Conservation (phyloP, 2,888 invertebrate species). For the Phortica okadai region DNA sequence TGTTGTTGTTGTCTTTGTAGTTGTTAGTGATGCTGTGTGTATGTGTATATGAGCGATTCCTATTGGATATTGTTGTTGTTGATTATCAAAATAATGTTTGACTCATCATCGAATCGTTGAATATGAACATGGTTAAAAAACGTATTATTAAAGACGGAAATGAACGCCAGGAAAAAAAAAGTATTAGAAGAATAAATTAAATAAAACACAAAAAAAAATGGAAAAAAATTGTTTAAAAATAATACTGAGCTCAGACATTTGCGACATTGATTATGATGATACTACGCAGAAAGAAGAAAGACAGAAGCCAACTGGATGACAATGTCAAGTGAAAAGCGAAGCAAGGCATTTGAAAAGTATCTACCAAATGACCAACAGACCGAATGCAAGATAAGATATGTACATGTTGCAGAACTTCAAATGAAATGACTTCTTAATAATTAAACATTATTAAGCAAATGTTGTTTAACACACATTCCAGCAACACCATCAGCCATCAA, state of each 20-base stretch:
- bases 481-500: too few species aligned
- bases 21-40: constrained; percentile 41
- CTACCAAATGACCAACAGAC: not conserved
- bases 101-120: constrained; percentile 54
- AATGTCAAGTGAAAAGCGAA: not conserved
- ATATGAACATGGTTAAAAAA: constrained; percentile 65
- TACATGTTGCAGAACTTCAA: not conserved
- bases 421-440: not conserved
- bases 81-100: constrained; percentile 65
- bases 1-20: constrained; percentile 45
- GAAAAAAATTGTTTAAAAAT: constrained; percentile 20
- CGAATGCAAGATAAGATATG: not conserved
- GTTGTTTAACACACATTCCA: not conserved
- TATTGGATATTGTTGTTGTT: constrained; percentile 39
- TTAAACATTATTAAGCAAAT: not conserved
- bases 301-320: not conserved
- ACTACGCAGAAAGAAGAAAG: not conserved
- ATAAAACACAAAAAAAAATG: constrained; percentile 12
- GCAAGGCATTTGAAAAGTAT: not conserved
- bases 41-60: not conserved
- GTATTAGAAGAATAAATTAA: constrained; percentile 36
- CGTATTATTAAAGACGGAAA: constrained; percentile 72
- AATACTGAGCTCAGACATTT: constrained; percentile 20
- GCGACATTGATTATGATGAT: not conserved
- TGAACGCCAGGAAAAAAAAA: constrained; percentile 59